These are phyloP conservation scores for Dromococcyx pavoninus DNA, from an alignment of 2,797 vertebrate species.

Conservation along the genomic window DNA sequence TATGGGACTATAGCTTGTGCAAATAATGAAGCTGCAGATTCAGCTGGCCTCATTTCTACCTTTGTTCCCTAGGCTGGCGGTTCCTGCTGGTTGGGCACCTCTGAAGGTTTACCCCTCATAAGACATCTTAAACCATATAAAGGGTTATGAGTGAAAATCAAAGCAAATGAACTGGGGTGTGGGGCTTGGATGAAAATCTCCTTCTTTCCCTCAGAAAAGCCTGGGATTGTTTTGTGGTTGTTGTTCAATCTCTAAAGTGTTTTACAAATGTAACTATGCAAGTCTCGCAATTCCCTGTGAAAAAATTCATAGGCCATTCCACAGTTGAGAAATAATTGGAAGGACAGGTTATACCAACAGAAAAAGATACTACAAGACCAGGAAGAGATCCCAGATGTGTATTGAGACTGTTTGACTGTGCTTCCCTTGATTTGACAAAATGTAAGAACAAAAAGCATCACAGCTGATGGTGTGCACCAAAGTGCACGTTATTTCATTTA, in stretches of 20 bases:
- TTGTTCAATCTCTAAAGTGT: neutral
- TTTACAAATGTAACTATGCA: neutral
- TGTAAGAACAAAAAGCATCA: conserved; percentile 56
- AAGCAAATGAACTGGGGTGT: neutral
- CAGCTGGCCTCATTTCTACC: neutral
- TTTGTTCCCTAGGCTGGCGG: neutral
- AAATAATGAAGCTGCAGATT: neutral
- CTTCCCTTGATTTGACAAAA: conserved; percentile 42
- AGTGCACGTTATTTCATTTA: conserved; percentile 68
- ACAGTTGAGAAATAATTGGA: neutral
- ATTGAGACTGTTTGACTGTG: neutral
- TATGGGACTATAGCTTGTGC: neutral
- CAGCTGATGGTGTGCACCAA: conserved; percentile 49
- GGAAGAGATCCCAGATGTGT: neutral
- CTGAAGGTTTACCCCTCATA: neutral
- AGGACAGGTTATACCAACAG: neutral
- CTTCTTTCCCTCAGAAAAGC: neutral
- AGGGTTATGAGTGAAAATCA: neutral
- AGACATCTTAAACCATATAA: neutral
- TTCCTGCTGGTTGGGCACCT: neutral
- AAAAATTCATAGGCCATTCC: neutral
- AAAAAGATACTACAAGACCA: neutral
- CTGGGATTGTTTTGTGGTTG: neutral
- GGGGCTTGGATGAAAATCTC: neutral
- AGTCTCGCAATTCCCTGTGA: neutral